A percentile compares a stretch with the other conserved stretches of the same genome.
phyloP scores from a whole-genome alignment of 1,140 invertebrate species.

The Drosophila nebulosa region DNA sequence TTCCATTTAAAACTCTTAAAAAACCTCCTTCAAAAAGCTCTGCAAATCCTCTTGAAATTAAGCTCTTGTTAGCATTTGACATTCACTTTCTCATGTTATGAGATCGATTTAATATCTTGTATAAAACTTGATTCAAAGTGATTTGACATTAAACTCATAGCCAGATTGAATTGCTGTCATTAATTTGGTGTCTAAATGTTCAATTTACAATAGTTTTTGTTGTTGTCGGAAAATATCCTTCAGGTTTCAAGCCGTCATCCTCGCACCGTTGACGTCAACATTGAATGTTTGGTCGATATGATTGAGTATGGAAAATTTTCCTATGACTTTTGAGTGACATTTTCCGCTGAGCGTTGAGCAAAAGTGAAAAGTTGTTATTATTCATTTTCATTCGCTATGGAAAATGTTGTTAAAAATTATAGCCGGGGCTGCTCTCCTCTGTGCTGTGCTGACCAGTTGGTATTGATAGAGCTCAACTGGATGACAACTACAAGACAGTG shows the following conservation, averaged over 20 bases:
- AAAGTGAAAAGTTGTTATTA: conserved; percentile 77
- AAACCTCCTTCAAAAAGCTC: too few relatives aligned
- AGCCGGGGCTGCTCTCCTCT: too few relatives aligned
- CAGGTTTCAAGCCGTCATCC: conserved; percentile 10
- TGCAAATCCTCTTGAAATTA: too few relatives aligned
- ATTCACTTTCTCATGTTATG: conserved; percentile 57
- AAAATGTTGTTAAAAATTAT: conserved; percentile 46
- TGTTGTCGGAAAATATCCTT: conserved; percentile 25
- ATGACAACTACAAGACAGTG: background rate
- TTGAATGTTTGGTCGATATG: conserved; percentile 58
- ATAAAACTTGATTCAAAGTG: conserved; percentile 20
- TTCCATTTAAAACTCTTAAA: too few relatives aligned
- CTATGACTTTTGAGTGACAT: conserved; percentile 73
- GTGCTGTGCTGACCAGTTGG: conserved; percentile 40
- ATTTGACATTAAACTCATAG: conserved; percentile 37
- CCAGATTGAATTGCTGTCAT: conserved; percentile 23
- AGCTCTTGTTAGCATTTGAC: background rate
- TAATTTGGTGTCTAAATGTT: conserved; percentile 48
- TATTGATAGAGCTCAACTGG: conserved; percentile 25
- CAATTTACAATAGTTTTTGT: conserved; percentile 38
- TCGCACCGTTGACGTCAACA: conserved; percentile 41
- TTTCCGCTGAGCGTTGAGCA: conserved; percentile 65
- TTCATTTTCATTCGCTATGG: conserved; percentile 29
- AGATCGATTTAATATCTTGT: background rate
- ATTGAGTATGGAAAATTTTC: conserved; percentile 43